Base-by-base conservation (phyloP, 2,797 vertebrate genomes). In the Pseudochaenichthys georgianus region DNA sequence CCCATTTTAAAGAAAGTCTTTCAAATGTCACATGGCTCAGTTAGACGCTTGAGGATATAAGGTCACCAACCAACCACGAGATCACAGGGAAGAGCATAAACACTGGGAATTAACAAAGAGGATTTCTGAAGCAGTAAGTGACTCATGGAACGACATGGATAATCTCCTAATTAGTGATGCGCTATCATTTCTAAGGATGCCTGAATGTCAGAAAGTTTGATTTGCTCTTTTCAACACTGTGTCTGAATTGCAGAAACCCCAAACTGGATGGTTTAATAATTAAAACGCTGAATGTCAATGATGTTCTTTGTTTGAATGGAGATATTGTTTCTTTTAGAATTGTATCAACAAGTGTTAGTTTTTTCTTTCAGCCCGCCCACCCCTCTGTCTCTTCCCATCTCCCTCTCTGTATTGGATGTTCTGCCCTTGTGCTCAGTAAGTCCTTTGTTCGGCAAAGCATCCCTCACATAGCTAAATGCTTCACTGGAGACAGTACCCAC, bases 401-500 rank as follows among this genome's bases (percentile, higher is more conserved):
- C 81, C 64, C 85, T 81, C 76, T 62, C 77, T 80, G 67, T 82
- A 80, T 85, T 89, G 87, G 86, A 91, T 82, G 82, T 83, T 88
- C 75, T 87, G 82, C 74, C 71, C 86, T 88, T 92, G 83, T 91
- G 84, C 83, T 91, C 92, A 91, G 88, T 93, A 82, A 88, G 82
- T 93, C 93, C 89, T 93, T 95, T 95, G 95, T 95, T 87, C 51
- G 77, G 77, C 75, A 85, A 84, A 89, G 89, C 82, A 83, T 87
- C 90, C 74, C 77, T 90, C 88, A 88, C 92, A 89, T 75, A 77
- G 88, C 89, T 84, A 78, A 85, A 86, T 89, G 91, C 78, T 83
- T 84, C 77, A 84, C 78, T 92, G 94, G 95, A 93, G 95, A 95
- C 90, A 78, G 92, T 86, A 90, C 93, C 89, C 88, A 84, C 80